Conservation (phyloP, 2,797 vertebrate species). For the Ibycter americanus region DNA sequence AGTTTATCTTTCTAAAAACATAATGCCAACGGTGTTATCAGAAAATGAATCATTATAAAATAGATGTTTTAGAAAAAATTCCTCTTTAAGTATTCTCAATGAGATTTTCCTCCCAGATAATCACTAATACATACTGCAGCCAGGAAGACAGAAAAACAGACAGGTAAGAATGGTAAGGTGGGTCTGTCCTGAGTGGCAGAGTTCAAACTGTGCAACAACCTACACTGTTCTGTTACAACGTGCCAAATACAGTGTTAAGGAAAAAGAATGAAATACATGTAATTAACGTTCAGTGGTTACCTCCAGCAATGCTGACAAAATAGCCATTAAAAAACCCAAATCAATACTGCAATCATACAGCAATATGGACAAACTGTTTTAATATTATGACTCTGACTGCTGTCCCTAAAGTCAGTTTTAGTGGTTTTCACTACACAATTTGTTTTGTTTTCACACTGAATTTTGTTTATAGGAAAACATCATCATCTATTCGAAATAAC, state of each 20-base stretch:
- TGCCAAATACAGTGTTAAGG: background rate
- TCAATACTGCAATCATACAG: background rate
- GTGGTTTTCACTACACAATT: background rate
- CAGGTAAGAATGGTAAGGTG: background rate
- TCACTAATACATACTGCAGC: background rate
- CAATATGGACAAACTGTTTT: background rate
- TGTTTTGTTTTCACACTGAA: background rate
- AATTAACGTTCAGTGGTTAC: background rate
- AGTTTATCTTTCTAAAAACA: background rate
- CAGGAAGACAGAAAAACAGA: background rate
- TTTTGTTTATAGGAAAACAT: conserved; percentile 32
- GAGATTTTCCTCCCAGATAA: background rate
- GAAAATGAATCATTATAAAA: background rate
- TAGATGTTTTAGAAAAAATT: background rate
- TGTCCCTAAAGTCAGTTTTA: background rate
- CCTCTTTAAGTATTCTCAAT: background rate
- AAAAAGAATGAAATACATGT: background rate
- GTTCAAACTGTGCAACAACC: background rate
- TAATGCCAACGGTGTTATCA: background rate
- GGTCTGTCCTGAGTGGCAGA: background rate
- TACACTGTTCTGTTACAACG: background rate
- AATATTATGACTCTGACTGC: background rate
- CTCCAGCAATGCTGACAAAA: background rate
- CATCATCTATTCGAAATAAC: background rate
- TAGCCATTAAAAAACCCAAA: background rate